Evolutionary conservation across 2,113 vertebrate genomes (phyloP).

Genomic region (Ameiurus melas): DNA sequence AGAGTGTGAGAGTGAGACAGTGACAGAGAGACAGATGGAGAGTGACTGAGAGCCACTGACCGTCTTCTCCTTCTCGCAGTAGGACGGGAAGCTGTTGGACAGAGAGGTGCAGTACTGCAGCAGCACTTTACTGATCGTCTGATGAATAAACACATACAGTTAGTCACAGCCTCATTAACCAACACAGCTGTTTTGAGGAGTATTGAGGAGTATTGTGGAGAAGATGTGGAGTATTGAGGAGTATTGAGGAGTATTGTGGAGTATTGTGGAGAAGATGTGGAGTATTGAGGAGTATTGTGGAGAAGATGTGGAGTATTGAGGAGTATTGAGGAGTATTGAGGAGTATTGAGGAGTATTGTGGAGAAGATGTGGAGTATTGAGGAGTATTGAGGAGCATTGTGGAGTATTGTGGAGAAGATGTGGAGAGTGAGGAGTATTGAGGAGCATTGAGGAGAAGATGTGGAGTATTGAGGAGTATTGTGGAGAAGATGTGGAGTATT

Average conservation of each 20-base stretch:
- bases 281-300: not conserved
- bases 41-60: slow-evolving; percentile 69
- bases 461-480: no score
- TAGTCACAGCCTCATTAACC: not conserved
- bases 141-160: slow-evolving; percentile 48
- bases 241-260: not conserved
- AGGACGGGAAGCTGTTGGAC: slow-evolving; percentile 84
- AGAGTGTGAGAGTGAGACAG: slow-evolving; percentile 7
- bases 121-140: slow-evolving; percentile 95
- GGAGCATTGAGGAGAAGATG: no score
- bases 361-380: no score
- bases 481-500: no score
- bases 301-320: no score
- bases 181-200: no score
- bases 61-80: slow-evolving; percentile 92
- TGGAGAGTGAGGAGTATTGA: no score
- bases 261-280: no score
- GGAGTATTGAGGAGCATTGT: no score
- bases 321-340: no score
- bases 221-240: not conserved
- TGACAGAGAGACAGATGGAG: not conserved
- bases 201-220: not conserved
- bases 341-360: no score
- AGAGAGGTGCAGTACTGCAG: slow-evolving; percentile 91
- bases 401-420: no score